phyloP scores from a whole-genome alignment of 1,140 invertebrate genomes.

The Bombyx mori region DNA sequence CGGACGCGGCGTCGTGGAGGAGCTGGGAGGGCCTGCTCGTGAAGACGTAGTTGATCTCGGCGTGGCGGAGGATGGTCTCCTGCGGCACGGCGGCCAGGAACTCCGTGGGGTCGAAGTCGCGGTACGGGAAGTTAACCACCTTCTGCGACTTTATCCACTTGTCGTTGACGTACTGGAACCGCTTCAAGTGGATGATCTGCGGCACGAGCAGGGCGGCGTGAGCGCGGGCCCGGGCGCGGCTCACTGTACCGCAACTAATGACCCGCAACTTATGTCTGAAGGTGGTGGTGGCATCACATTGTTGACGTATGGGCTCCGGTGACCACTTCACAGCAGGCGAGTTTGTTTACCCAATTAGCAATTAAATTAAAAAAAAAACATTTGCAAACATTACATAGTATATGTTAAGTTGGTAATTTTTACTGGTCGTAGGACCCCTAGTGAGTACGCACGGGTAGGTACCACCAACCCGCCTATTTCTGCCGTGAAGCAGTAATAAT shows the following conservation, averaged over 20 bases:
- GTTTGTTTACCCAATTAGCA: too few species aligned
- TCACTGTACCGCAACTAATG: conserved; percentile 73
- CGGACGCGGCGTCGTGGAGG: conserved; percentile 33
- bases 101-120: conserved; percentile 85
- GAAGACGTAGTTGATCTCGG: conserved; percentile 55
- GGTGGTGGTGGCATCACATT: conserved; percentile 85
- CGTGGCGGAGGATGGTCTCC: conserved; percentile 78
- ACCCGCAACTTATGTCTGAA: conserved; percentile 94
- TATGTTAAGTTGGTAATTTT: too few species aligned
- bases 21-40: conserved; percentile 29
- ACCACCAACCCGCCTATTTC: too few species aligned
- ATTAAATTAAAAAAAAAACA: too few species aligned
- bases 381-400: too few species aligned
- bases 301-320: not conserved
- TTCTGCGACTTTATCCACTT: conserved; percentile 96
- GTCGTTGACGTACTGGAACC: conserved; percentile 90
- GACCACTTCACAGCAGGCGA: too few species aligned
- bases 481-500: too few species aligned
- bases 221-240: not conserved
- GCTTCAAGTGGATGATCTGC: conserved; percentile 90
- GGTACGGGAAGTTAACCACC: conserved; percentile 89
- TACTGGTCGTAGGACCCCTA: too few species aligned
- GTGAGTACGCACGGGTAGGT: too few species aligned
- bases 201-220: conserved; percentile 77
- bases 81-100: conserved; percentile 84